These are phyloP conservation scores for Raja brachyura DNA, from an alignment of 2,113 vertebrate species.

Conservation along the genomic window DNA sequence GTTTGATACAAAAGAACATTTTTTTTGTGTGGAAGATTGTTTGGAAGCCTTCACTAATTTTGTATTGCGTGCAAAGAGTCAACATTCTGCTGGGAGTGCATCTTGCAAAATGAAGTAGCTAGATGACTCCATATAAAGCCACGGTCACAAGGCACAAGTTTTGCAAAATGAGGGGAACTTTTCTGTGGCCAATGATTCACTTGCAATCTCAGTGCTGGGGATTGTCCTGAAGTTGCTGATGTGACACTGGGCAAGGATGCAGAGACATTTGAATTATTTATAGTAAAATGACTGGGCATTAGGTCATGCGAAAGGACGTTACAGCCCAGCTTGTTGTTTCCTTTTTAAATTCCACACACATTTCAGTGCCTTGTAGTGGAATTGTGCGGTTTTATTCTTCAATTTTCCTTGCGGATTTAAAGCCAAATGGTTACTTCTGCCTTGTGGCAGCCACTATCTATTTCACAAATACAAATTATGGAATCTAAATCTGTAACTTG, in stretches of 20 bases:
- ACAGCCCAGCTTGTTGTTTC: background rate
- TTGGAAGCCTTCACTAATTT: background rate
- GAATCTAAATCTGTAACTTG: background rate
- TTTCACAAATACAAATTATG: background rate
- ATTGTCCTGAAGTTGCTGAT: conserved; percentile 4
- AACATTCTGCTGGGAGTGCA: background rate
- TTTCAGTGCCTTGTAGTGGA: background rate
- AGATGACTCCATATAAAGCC: background rate
- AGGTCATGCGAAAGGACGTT: background rate
- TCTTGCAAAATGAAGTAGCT: background rate
- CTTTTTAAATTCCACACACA: background rate
- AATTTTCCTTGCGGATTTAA: background rate
- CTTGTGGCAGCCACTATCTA: background rate
- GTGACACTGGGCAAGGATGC: background rate
- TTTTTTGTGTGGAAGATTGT: background rate
- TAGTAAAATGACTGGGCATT: background rate
- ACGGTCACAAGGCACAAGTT: background rate
- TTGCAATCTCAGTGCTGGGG: background rate
- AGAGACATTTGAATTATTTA: background rate
- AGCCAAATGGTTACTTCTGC: background rate
- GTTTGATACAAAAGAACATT: background rate
- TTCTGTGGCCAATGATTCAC: background rate
- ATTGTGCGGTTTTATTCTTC: background rate
- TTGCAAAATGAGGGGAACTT: background rate
- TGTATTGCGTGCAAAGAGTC: background rate